phyloP scores from a whole-genome alignment of 2,113 vertebrate species.

The Phoxinus phoxinus region DNA sequence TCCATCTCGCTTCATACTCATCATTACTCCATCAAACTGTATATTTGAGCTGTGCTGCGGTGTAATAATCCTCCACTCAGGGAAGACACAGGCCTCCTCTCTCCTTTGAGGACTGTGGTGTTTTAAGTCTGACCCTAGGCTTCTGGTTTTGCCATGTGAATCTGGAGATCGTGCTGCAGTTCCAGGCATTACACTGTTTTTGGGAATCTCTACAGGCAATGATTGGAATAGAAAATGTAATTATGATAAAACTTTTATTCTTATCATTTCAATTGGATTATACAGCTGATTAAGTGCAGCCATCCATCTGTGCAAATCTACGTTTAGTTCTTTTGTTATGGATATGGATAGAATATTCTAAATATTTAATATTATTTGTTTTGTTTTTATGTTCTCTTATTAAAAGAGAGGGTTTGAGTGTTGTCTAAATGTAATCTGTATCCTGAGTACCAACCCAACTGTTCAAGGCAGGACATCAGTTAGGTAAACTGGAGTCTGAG shows the following conservation, averaged over 20 bases:
- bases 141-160: constrained; percentile 27
- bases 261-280: background rate
- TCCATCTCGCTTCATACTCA: constrained; percentile 10
- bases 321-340: background rate
- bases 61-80: background rate
- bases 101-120: background rate
- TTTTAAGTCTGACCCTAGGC: background rate
- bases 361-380: background rate
- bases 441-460: background rate
- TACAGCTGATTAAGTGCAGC: background rate
- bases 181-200: constrained; percentile 29
- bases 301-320: background rate
- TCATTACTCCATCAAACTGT: background rate
- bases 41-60: background rate
- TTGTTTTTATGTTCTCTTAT: background rate
- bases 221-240: constrained; percentile 16
- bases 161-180: constrained; percentile 14
- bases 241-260: background rate
- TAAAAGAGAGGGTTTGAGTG: background rate
- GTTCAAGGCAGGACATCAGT: background rate
- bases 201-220: constrained; percentile 3
- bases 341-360: background rate
- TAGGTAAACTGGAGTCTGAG: background rate
- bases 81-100: background rate
- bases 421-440: background rate